phyloP scores from a whole-genome alignment of 1,140 invertebrate genomes.

The Helicoverpa armigera region DNA sequence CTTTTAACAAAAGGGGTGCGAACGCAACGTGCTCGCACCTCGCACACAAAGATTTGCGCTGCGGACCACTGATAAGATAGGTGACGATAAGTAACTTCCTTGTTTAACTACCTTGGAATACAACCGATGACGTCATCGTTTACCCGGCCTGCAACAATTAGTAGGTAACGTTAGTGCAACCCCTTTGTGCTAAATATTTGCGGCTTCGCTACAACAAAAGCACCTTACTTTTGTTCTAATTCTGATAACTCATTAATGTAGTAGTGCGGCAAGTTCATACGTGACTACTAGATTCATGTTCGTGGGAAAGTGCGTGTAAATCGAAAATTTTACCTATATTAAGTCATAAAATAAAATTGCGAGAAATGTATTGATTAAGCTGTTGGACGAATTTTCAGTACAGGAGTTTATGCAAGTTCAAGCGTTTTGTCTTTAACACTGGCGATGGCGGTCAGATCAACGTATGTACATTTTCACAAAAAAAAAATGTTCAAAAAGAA shows the following conservation, averaged over 20 bases:
- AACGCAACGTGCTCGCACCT: slow-evolving; percentile 63
- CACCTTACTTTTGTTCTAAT: neutral
- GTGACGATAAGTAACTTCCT: slow-evolving; percentile 35
- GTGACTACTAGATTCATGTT: neutral
- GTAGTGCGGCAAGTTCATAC: neutral
- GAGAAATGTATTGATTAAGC: too few relatives aligned
- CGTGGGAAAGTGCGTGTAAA: neutral
- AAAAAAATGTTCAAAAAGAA: neutral
- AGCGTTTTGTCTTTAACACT: too few relatives aligned
- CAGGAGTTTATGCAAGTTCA: neutral
- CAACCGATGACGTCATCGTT: slow-evolving; percentile 29
- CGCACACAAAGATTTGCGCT: slow-evolving; percentile 63
- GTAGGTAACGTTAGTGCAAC: neutral
- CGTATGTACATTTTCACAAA: too few relatives aligned
- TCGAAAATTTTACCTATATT: too few relatives aligned
- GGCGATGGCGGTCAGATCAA: too few relatives aligned
- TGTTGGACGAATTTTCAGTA: neutral
- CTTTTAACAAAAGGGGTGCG: slow-evolving; percentile 68
- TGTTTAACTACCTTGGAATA: slow-evolving; percentile 1
- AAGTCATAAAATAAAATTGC: too few relatives aligned
- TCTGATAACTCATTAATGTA: slow-evolving; percentile 15
- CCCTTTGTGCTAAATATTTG: slow-evolving; percentile 10
- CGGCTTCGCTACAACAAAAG: neutral
- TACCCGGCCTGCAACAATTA: slow-evolving; percentile 12
- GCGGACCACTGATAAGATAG: slow-evolving; percentile 67